Percentiles rank a stretch among this genome's conserved stretches.
Evolutionary conservation across 92 coral and sea anemone genomes (phyloP).

Genomic region (Porites evermanni): DNA sequence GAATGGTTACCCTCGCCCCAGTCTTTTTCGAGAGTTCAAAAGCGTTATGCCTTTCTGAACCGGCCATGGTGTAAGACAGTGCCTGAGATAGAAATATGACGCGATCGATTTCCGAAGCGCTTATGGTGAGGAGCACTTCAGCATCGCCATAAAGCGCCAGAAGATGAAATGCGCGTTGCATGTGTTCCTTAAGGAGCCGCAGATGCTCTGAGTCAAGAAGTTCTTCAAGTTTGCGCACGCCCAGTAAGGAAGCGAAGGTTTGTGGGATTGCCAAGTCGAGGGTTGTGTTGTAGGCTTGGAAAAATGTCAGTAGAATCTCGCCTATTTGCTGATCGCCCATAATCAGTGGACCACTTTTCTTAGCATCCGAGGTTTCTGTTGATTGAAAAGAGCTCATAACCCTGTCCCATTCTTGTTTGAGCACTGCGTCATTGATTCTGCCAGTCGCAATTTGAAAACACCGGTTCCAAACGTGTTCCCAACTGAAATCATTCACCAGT

Average conservation of each 20-base stretch:
- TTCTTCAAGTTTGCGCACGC: constrained; percentile 71
- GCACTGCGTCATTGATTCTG: constrained; percentile 31
- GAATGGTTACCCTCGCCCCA: constrained; percentile 88
- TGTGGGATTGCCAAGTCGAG: constrained; percentile 65
- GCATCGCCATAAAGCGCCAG: constrained; percentile 88
- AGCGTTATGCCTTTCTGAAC: constrained; percentile 85
- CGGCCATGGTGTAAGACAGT: constrained; percentile 78
- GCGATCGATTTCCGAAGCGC: constrained; percentile 83
- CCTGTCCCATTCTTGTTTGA: constrained; percentile 49
- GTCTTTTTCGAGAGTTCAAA: constrained; percentile 77
- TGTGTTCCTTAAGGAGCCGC: constrained; percentile 84
- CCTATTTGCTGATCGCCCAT: constrained; percentile 72
- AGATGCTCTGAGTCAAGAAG: constrained; percentile 75
- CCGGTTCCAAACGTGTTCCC: constrained; percentile 42
- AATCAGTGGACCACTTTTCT: constrained; percentile 1
- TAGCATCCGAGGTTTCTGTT: not conserved
- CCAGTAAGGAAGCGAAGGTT: constrained; percentile 70
- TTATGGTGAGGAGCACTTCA: constrained; percentile 67
- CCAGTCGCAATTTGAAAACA: constrained; percentile 60
- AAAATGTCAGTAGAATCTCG: constrained; percentile 79
- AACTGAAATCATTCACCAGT: constrained; percentile 57
- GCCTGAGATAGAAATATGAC: constrained; percentile 77
- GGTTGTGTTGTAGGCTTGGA: constrained; percentile 67
- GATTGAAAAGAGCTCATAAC: constrained; percentile 24
- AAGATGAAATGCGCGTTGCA: constrained; percentile 95